Evolutionary conservation across 2,797 vertebrate genomes (phyloP).

Genomic region (Taeniopygia guttata): DNA sequence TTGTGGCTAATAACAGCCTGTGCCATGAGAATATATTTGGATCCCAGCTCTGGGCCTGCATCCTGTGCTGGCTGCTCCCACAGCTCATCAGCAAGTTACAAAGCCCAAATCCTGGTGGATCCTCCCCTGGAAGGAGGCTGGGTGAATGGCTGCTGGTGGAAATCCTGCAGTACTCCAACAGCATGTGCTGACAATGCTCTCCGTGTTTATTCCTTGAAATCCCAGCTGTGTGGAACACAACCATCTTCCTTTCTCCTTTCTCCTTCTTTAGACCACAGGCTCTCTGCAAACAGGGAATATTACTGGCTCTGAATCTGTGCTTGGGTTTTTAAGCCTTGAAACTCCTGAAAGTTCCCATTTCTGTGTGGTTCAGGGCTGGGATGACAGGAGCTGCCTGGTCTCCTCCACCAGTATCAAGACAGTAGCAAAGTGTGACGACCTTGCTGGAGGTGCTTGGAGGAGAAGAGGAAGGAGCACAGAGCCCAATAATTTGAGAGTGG

Average conservation of each 20-base stretch:
- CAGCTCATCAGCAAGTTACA: background rate
- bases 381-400: background rate
- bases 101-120: background rate
- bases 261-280: background rate
- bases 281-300: background rate
- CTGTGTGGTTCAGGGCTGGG: background rate
- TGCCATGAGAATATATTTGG: background rate
- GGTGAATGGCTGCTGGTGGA: background rate
- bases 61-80: background rate
- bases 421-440: background rate
- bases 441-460: background rate
- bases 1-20: background rate
- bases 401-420: background rate
- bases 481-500: background rate
- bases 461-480: background rate
- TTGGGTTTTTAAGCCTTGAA: background rate
- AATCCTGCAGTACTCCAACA: background rate
- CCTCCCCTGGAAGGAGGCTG: background rate
- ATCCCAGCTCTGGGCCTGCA: background rate
- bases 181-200: fast-evolving
- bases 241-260: background rate
- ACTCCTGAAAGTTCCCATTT: background rate
- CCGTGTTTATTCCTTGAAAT: background rate
- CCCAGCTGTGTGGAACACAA: background rate
- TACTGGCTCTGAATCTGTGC: background rate